phyloP scores from a whole-genome alignment of 2,797 vertebrate genomes.

The Hydrolagus colliei region DNA sequence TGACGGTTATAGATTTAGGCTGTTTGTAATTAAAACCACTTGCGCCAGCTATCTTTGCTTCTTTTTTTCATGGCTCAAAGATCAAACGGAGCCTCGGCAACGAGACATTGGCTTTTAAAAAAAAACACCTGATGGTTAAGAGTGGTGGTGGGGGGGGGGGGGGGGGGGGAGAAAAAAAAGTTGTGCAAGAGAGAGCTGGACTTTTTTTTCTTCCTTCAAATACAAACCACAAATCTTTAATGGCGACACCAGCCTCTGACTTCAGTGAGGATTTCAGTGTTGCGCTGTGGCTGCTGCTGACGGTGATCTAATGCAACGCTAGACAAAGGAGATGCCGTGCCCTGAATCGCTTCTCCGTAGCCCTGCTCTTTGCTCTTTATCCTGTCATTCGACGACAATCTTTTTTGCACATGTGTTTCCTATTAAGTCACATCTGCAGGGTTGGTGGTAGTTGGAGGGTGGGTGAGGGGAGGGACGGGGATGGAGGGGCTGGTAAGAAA shows the following conservation, averaged over 20 bases:
- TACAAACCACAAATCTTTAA: conserved; percentile 13
- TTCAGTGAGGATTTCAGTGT: background rate
- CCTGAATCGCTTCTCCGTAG: conserved; percentile 3
- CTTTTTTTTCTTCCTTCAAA: background rate
- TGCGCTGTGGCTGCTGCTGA: background rate
- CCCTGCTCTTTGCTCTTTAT: conserved; percentile 6
- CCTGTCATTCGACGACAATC: background rate
- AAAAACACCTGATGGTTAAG: conserved; percentile 5
- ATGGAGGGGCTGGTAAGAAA: too few species aligned
- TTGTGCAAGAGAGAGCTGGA: too few species aligned
- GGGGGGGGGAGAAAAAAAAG: background rate
- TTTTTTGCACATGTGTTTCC: conserved; percentile 27
- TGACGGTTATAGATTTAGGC: conserved; percentile 30
- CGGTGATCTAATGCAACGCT: background rate
- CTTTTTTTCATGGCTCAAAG: conserved; percentile 22
- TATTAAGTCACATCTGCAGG: conserved; percentile 22
- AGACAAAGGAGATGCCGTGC: conserved; percentile 4
- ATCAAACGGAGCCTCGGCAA: conserved; percentile 8
- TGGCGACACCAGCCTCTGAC: background rate
- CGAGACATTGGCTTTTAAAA: conserved; percentile 22
- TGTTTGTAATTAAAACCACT: conserved; percentile 30
- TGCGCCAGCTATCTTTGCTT: conserved; percentile 2
- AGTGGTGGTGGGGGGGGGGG: too few species aligned
- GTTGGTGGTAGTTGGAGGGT: too few species aligned
- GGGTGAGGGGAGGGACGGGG: too few species aligned